Evolutionary conservation across 2,797 vertebrate genomes (phyloP).

Genomic region (Epinephelus awoara): DNA sequence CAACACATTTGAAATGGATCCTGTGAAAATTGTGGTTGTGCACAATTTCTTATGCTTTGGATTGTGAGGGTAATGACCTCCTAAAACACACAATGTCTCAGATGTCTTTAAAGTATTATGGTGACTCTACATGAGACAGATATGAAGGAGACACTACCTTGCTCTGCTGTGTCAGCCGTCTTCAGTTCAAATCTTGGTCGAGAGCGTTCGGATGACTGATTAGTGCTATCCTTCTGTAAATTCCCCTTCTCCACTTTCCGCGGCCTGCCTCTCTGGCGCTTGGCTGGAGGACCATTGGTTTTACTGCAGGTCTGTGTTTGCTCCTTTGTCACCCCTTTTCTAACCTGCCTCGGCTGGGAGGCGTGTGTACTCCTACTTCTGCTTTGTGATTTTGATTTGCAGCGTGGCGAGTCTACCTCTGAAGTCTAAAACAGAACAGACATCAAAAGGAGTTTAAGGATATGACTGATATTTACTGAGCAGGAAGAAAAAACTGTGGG

Average conservation of each 20-base stretch:
- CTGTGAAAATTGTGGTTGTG: background rate
- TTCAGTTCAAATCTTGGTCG: constrained; percentile 70
- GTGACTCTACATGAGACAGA: background rate
- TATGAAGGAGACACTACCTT: constrained; percentile 61
- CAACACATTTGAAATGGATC: background rate
- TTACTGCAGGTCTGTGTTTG: background rate
- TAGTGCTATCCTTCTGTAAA: background rate
- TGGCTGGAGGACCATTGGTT: constrained; percentile 2
- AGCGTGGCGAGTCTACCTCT: constrained; percentile 23
- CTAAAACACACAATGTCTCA: background rate
- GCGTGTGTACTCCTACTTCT: background rate
- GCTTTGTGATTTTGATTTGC: constrained; percentile 14
- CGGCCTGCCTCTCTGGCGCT: background rate
- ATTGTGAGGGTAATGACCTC: too few species aligned
- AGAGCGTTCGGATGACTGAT: constrained; percentile 8
- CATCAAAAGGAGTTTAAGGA: background rate
- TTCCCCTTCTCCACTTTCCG: background rate
- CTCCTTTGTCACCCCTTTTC: constrained; percentile 17
- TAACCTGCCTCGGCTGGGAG: constrained; percentile 17
- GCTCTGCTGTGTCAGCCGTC: constrained; percentile 32
- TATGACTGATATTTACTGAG: background rate
- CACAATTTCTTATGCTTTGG: too few species aligned
- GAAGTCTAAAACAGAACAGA: constrained; percentile 57
- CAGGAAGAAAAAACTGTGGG: background rate
- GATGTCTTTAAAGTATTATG: background rate